A percentile compares a stretch with the other conserved stretches of the same genome.
Conservation (phyloP, 2,113 vertebrate genomes). For the Sinocyclocheilus maitianheensis region DNA sequence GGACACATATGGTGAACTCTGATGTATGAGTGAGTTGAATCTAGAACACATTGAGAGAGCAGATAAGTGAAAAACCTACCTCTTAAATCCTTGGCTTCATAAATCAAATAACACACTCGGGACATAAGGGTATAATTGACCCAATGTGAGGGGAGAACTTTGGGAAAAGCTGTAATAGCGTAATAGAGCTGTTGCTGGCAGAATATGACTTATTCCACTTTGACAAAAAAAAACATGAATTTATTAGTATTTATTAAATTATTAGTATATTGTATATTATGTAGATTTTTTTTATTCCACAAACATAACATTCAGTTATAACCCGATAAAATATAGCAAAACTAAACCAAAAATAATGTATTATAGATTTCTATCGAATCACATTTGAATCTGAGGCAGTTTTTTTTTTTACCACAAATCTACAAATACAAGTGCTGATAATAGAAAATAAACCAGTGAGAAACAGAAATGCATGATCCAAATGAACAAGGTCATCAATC, state of each 20-base stretch:
- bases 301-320: not conserved
- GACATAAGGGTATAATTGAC: slow-evolving; percentile 5
- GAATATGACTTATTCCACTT: not conserved
- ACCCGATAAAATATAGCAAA: not conserved
- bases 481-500: slow-evolving; percentile 12
- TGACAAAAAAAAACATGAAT: not conserved
- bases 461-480: slow-evolving; percentile 7
- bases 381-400: not conserved
- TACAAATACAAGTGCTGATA: not conserved
- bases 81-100: slow-evolving; percentile 25
- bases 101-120: slow-evolving; percentile 1
- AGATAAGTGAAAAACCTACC: not conserved
- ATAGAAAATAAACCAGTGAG: not conserved
- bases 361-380: not conserved
- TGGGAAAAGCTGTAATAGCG: not conserved
- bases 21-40: slow-evolving; percentile 15
- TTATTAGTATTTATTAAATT: not conserved
- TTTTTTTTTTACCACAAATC: not conserved
- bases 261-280: not conserved
- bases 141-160: not conserved
- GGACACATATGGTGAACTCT: not conserved
- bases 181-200: not conserved
- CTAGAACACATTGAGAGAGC: slow-evolving; percentile 1
- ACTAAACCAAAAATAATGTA: not conserved
- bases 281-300: not conserved